Evolutionary conservation across 2,797 vertebrate genomes (phyloP), one percentile per base, ranked within the genome.

Genomic region (Chloroceryle inda): DNA sequence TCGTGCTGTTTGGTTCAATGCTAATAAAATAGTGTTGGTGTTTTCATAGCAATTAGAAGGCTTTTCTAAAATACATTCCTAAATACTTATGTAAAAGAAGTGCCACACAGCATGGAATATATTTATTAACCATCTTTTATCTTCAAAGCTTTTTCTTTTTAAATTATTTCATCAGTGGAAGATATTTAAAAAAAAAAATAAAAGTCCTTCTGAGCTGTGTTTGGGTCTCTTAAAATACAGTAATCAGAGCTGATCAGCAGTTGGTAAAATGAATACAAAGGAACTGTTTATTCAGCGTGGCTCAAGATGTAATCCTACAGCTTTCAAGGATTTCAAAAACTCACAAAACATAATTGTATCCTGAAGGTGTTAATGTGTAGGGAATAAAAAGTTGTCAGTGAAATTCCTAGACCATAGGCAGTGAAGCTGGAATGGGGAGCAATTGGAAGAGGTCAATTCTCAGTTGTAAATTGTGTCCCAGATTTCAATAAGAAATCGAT

Each of bases 251-350:
- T 85, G 76, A 96, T 95, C 93, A 95, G 76, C 89, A 81, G 80
- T 93, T 92, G 92, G 89, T 94, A 92, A 92, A 94, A 95, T 92
- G 91, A 92, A 93, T 91, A 77, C 56, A 78, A 77, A 95, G 63
- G 50, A 80, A 77, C 78, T 84, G 56, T 88, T 92, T 78, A 40
- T 93, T 96, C 62, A 68, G 4, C 47, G 24, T 67, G 68, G 42
- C 76, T 96, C 61, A 61, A 61, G 85, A 5, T 58, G 20, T 77
- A 94, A 78, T 95, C 61, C 58, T 89, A 55, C 26, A 29, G 64
- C 62, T 78, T 91, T 79, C 84, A 85, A 75, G 74, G 77, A 55
- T 59, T 85, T 89, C 38, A 78, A 61, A 88, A 78, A 31, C n/a
- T 92, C 49, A 88, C 35, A 78, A 87, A 92, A 61, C 17, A 19